A percentile compares a stretch with the other conserved stretches of the same genome.
Conservation (phyloP, 2,113 vertebrate genomes). For the Xiphorhynchus elegans region DNA sequence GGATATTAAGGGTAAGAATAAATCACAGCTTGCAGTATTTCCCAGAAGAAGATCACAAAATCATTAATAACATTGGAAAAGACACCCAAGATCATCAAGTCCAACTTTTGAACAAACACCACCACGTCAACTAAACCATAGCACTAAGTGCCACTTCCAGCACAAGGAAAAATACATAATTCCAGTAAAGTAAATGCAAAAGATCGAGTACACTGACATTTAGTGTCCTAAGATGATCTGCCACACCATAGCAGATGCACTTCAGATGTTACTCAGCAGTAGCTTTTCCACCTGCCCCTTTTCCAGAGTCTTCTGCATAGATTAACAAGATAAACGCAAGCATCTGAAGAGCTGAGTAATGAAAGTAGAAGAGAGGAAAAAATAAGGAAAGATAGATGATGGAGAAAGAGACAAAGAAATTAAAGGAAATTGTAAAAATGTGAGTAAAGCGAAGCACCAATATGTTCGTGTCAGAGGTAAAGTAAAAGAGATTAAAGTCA, state of each 20-base stretch:
- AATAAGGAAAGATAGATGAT: not conserved
- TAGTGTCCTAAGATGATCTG: not conserved
- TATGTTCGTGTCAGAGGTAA: constrained; percentile 16
- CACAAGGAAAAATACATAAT: not conserved
- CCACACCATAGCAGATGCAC: not conserved
- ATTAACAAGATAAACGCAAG: not conserved
- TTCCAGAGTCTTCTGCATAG: not conserved
- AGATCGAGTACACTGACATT: not conserved
- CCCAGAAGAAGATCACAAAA: not conserved
- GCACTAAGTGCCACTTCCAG: not conserved
- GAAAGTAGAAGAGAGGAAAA: not conserved
- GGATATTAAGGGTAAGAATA: not conserved
- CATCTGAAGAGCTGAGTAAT: not conserved
- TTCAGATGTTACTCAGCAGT: not conserved
- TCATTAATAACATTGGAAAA: not conserved
- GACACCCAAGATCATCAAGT: not conserved
- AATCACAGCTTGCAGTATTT: not conserved
- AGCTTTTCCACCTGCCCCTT: constrained; percentile 7
- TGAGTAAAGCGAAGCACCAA: not conserved
- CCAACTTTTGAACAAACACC: not conserved
- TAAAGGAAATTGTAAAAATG: not conserved
- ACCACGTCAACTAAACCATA: not conserved
- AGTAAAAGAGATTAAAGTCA: constrained; percentile 29
- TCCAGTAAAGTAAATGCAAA: not conserved
- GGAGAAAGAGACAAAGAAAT: not conserved